phyloP scores from a whole-genome alignment of 2,888 invertebrate genomes.

The Pollenia labialis region DNA sequence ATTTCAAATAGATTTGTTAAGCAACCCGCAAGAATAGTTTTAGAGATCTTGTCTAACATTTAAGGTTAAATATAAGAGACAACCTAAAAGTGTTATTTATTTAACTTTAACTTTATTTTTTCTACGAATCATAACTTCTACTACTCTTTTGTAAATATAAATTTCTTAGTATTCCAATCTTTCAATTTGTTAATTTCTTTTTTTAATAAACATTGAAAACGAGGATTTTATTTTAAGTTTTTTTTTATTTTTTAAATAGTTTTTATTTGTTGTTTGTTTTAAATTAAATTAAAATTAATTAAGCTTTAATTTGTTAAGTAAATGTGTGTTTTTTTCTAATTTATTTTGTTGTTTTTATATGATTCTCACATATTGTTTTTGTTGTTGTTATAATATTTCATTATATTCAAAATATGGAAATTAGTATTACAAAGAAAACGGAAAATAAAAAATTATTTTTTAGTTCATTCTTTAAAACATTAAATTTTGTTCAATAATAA shows the following conservation, averaged over 20 bases:
- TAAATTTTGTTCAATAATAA: slow-evolving; percentile 21
- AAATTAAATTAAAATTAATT: slow-evolving; percentile 74
- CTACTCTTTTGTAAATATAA: not conserved
- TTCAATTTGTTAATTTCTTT: not conserved
- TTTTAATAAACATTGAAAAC: slow-evolving; percentile 18
- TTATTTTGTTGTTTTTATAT: slow-evolving; percentile 36
- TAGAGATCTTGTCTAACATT: too few species aligned
- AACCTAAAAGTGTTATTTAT: slow-evolving; percentile 18
- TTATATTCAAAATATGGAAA: slow-evolving; percentile 54
- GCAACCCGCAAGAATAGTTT: too few species aligned
- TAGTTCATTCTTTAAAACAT: slow-evolving; percentile 42
- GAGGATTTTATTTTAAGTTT: slow-evolving; percentile 29
- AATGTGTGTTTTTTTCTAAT: slow-evolving; percentile 55
- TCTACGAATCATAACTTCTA: not conserved
- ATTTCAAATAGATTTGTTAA: too few species aligned
- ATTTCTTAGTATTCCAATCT: not conserved
- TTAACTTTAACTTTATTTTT: slow-evolving; percentile 5
- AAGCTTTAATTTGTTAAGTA: slow-evolving; percentile 73
- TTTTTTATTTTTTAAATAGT: slow-evolving; percentile 48
- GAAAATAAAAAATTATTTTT: slow-evolving; percentile 5
- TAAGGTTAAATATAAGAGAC: not conserved
- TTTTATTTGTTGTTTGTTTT: slow-evolving; percentile 65
- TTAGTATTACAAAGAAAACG: slow-evolving; percentile 52
- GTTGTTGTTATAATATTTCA: slow-evolving; percentile 54
- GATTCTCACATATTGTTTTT: not conserved